Evolutionary conservation across 2,888 invertebrate genomes (phyloP).

Genomic region (Hymenopus coronatus): DNA sequence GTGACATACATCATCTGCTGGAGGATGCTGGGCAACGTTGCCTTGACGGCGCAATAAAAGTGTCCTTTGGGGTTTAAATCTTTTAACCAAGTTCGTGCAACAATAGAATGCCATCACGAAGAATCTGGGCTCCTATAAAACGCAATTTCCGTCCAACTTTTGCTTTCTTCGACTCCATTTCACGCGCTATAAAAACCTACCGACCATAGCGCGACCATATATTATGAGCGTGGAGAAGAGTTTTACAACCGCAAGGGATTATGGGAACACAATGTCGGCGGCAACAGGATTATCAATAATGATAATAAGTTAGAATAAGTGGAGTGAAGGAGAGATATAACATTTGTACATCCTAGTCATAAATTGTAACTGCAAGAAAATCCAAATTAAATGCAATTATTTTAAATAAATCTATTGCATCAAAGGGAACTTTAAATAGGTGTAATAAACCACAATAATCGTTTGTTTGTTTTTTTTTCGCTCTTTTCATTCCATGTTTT

Average conservation of each 20-base stretch:
- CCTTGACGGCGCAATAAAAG: conserved; percentile 9
- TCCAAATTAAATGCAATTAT: too few species aligned
- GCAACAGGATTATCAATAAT: too few species aligned
- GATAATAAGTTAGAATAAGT: too few species aligned
- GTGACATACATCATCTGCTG: neutral
- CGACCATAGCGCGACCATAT: neutral
- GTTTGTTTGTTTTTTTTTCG: too few species aligned
- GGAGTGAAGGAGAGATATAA: too few species aligned
- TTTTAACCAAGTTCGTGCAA: neutral
- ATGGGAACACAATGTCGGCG: neutral
- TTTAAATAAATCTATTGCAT: too few species aligned
- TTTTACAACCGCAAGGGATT: neutral
- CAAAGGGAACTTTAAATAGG: too few species aligned
- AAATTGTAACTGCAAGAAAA: too few species aligned
- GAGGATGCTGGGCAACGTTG: neutral
- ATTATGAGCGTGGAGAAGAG: neutral
- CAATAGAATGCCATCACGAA: neutral
- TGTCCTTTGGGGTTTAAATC: conserved; percentile 12
- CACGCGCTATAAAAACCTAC: neutral
- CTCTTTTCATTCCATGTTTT: too few species aligned
- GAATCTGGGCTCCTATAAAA: neutral
- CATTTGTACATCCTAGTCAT: too few species aligned
- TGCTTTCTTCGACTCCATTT: conserved; percentile 11
- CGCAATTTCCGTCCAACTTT: conserved; percentile 3
- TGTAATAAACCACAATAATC: too few species aligned